Percentiles rank a stretch among this genome's conserved stretches.
These are phyloP conservation scores for Otolemur garnettii DNA, from an alignment of 2,113 vertebrate genomes.

Conservation along the genomic window DNA sequence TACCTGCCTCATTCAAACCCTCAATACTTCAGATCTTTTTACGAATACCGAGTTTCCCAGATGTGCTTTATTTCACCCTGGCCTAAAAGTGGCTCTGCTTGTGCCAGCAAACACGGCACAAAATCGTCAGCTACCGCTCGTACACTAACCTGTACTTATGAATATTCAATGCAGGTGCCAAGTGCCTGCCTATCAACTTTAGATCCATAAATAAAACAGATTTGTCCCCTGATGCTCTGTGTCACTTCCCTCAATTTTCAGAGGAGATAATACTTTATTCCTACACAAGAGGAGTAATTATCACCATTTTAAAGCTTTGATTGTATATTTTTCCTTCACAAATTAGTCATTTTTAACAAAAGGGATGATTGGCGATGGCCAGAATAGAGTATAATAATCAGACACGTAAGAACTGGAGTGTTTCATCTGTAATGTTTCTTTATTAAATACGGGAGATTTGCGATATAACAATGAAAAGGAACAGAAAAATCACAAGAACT, in stretches of 20 bases:
- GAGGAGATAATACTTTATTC: constrained; percentile 38
- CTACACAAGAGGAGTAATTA: constrained; percentile 72
- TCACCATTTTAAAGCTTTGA: constrained; percentile 66
- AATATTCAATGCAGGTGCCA: constrained; percentile 56
- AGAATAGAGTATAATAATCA: constrained; percentile 56
- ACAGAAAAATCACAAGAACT: constrained; percentile 38
- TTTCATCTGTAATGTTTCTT: not conserved
- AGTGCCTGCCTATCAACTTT: constrained; percentile 59
- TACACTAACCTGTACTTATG: constrained; percentile 24
- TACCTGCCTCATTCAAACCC: not conserved
- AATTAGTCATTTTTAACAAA: constrained; percentile 68
- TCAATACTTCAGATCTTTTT: constrained; percentile 20
- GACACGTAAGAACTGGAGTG: not conserved
- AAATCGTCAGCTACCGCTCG: constrained; percentile 15
- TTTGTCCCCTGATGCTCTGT: constrained; percentile 35
- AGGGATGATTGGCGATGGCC: constrained; percentile 21
- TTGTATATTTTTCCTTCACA: constrained; percentile 63
- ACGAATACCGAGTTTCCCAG: not conserved
- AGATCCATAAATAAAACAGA: constrained; percentile 61
- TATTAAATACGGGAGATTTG: not conserved
- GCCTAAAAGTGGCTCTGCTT: not conserved
- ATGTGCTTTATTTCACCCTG: constrained; percentile 22
- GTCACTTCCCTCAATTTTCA: constrained; percentile 75
- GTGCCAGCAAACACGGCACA: not conserved
- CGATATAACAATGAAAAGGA: not conserved